Evolutionary conservation across 2,113 vertebrate genomes (phyloP).

Genomic region (Cyanoliseus patagonus): DNA sequence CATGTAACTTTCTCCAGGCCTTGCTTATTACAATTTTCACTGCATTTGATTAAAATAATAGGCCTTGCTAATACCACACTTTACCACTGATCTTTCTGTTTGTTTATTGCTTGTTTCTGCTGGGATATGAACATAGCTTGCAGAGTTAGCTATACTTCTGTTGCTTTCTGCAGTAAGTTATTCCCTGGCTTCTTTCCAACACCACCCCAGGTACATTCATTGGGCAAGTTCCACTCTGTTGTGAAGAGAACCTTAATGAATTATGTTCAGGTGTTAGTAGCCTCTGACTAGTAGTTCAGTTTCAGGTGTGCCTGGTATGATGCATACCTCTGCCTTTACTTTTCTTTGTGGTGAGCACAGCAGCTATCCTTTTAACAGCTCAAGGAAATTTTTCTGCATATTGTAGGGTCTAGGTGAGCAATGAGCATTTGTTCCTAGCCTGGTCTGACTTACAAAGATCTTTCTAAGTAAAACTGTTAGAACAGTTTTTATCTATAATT

Average conservation of each 20-base stretch:
- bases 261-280: not conserved
- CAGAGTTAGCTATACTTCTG: not conserved
- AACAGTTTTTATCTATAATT: not conserved
- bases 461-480: not conserved
- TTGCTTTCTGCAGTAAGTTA: not conserved
- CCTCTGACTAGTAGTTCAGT: not conserved
- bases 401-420: not conserved
- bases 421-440: not conserved
- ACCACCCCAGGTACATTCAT: not conserved
- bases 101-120: not conserved
- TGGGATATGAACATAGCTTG: not conserved
- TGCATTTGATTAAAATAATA: not conserved
- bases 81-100: not conserved
- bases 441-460: not conserved
- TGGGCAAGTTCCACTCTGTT: not conserved
- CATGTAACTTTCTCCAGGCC: not conserved
- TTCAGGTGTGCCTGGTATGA: not conserved
- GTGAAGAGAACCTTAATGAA: not conserved
- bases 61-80: not conserved
- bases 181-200: not conserved
- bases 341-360: not conserved
- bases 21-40: not conserved
- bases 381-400: not conserved
- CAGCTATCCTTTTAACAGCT: not conserved
- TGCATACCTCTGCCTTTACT: not conserved